Percentiles rank a stretch among this genome's conserved stretches.
These are phyloP conservation scores for Oophaga pumilio DNA, from an alignment of 2,113 vertebrate species.

Conservation along the genomic window DNA sequence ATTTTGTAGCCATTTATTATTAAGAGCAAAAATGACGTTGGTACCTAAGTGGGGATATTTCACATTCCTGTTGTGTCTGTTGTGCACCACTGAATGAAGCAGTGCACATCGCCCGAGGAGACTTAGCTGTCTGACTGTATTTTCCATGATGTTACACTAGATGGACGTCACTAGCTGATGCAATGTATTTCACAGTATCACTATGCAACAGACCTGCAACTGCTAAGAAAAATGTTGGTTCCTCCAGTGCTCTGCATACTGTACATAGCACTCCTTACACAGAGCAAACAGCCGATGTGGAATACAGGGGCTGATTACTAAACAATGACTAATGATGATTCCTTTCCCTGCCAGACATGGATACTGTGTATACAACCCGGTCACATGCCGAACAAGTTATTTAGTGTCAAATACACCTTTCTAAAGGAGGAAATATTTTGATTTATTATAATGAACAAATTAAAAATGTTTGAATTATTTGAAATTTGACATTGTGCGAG, in stretches of 20 bases:
- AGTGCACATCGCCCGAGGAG: not conserved
- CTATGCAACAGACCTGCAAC: slow-evolving; percentile 35
- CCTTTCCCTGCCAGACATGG: not conserved
- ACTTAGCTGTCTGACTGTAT: not conserved
- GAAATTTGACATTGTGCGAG: too few relatives aligned
- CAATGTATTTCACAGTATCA: slow-evolving; percentile 22
- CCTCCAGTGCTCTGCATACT: not conserved
- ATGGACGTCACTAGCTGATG: slow-evolving; percentile 20
- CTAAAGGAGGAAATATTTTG: not conserved
- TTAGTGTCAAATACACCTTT: not conserved
- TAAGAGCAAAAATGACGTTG: too few relatives aligned
- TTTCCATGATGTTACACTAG: not conserved
- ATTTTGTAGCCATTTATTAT: too few relatives aligned
- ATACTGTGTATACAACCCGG: not conserved
- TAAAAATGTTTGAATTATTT: too few relatives aligned
- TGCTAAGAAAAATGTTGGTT: not conserved
- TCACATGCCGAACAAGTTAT: not conserved
- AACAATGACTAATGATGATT: slow-evolving; percentile 19
- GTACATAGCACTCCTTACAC: not conserved
- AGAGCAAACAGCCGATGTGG: slow-evolving; percentile 1
- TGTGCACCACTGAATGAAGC: not conserved
- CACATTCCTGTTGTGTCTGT: not conserved
- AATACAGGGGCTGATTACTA: not conserved
- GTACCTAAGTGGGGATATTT: too few relatives aligned
- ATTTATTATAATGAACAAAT: not conserved